phyloP scores from a whole-genome alignment of 1,140 invertebrate genomes.

The Musca domestica region DNA sequence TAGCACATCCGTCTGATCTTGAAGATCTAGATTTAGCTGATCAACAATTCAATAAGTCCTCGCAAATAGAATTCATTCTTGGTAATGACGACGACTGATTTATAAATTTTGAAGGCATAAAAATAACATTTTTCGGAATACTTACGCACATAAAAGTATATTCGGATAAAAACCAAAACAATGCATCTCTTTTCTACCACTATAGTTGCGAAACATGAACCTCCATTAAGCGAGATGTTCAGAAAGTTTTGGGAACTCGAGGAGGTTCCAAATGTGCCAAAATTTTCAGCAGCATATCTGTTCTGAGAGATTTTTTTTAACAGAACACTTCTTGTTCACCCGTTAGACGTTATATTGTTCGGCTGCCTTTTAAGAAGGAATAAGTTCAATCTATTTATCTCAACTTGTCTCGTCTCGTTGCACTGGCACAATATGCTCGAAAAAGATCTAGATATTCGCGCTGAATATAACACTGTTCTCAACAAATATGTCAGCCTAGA shows the following conservation, averaged over 20 bases:
- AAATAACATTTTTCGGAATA: not conserved
- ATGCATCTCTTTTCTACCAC: not conserved
- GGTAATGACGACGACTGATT: not conserved
- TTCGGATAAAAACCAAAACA: not conserved
- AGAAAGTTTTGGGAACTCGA: conserved; percentile 9
- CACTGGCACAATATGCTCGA: no score
- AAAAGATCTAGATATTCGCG: no score
- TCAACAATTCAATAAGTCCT: no score
- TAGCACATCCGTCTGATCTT: not conserved
- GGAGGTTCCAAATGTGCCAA: no score
- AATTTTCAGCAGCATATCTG: no score
- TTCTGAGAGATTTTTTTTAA: not conserved
- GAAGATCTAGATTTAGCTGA: not conserved
- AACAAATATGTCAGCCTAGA: no score
- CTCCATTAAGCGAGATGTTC: not conserved
- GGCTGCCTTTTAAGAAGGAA: not conserved
- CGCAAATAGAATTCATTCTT: not conserved
- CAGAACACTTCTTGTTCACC: not conserved
- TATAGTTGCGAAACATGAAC: not conserved
- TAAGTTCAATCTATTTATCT: not conserved
- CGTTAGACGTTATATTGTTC: not conserved
- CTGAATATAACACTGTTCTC: no score
- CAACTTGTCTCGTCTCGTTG: no score
- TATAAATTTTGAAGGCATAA: not conserved
- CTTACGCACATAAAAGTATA: not conserved